Conservation (phyloP, 1,140 invertebrate species). For the Idris sp. region DNA sequence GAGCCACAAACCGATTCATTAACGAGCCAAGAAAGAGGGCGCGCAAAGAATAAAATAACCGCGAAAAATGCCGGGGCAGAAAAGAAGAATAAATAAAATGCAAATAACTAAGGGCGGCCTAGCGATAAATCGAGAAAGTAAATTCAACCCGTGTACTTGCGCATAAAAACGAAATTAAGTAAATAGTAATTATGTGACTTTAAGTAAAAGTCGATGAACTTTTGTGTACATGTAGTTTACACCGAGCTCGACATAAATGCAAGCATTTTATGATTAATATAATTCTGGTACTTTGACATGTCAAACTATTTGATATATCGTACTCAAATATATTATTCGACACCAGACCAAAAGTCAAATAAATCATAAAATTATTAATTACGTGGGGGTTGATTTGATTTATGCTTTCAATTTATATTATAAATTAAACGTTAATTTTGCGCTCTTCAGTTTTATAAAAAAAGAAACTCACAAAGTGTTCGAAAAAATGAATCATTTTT, state of each 20-base stretch:
- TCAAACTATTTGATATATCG: conserved; percentile 46
- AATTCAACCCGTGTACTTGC: conserved; percentile 46
- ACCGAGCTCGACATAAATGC: conserved; percentile 34
- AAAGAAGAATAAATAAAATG: conserved; percentile 53
- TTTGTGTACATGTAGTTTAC: conserved; percentile 2
- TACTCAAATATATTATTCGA: conserved; percentile 34
- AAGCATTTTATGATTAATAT: conserved; percentile 38
- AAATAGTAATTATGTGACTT: conserved; percentile 55
- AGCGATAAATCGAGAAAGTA: conserved; percentile 58
- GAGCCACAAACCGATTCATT: conserved; percentile 60
- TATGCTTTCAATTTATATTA: conserved; percentile 32
- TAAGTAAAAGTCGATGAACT: conserved; percentile 33
- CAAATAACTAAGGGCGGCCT: conserved; percentile 53
- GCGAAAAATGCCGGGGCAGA: conserved; percentile 28
- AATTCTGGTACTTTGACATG: conserved; percentile 25
- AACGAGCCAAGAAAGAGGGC: conserved; percentile 52
- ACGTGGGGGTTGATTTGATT: too few species aligned
- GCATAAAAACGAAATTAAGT: conserved; percentile 57
- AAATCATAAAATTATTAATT: conserved; percentile 42
- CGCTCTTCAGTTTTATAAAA: too few species aligned
- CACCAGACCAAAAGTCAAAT: conserved; percentile 23
- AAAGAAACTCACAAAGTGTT: too few species aligned
- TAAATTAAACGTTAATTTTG: too few species aligned
- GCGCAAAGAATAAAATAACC: conserved; percentile 53
- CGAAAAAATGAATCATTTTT: too few species aligned